These are phyloP conservation scores for Drosophila buzzatii DNA, from an alignment of 2,888 invertebrate genomes.

Conservation along the genomic window DNA sequence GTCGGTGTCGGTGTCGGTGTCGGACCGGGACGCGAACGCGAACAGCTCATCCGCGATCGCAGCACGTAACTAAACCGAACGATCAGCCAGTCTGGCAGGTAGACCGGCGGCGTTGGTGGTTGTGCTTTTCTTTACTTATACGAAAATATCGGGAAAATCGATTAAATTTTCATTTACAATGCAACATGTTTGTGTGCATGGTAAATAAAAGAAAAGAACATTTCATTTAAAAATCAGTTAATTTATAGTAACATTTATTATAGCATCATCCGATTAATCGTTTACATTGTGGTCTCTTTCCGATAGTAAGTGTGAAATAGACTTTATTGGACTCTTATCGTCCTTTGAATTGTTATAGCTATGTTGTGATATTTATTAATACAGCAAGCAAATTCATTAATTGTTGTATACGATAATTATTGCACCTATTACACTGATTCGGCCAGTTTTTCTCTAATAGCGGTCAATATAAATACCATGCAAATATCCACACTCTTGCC, in stretches of 20 bases:
- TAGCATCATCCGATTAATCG: conserved; percentile 1
- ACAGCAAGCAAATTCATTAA: not conserved
- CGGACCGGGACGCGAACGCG: conserved; percentile 41
- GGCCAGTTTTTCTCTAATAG: accelerated
- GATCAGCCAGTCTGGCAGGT: conserved; percentile 9
- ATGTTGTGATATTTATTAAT: too few relatives aligned
- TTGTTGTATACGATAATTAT: too few relatives aligned
- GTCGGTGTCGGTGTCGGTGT: not conserved
- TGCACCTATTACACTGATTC: not conserved
- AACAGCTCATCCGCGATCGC: conserved; percentile 54
- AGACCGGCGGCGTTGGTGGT: not conserved
- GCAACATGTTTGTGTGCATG: not conserved
- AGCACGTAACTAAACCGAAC: conserved; percentile 65
- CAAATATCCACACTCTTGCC: too few relatives aligned
- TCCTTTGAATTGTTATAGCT: conserved; percentile 1
- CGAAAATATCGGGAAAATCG: conserved; percentile 42
- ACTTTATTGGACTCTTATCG: not conserved
- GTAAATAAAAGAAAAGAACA: not conserved
- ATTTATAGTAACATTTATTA: not conserved
- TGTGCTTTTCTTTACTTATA: conserved; percentile 39
- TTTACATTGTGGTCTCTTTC: not conserved
- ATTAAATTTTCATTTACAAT: not conserved
- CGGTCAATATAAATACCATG: too few relatives aligned
- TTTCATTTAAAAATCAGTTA: conserved; percentile 6
- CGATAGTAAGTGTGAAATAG: not conserved